Percentiles rank a stretch among this genome's conserved stretches.
Evolutionary conservation across 2,113 vertebrate genomes (phyloP).

Genomic region (Lophius piscatorius): DNA sequence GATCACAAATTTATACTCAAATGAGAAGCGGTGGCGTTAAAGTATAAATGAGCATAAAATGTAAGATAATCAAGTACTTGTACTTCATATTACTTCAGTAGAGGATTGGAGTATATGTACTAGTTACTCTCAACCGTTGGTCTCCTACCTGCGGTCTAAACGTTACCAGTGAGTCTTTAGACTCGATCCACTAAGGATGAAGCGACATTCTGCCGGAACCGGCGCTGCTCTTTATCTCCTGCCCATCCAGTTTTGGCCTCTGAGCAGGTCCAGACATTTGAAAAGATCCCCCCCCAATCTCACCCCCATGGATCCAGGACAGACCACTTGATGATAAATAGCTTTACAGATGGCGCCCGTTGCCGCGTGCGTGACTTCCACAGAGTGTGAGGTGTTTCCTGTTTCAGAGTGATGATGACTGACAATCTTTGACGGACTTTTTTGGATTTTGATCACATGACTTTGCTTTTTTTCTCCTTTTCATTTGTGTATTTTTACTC

Average conservation of each 20-base stretch:
- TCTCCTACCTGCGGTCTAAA: too few species aligned
- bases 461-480: slow-evolving; percentile 46
- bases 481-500: slow-evolving; percentile 77
- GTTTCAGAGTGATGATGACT: slow-evolving; percentile 68
- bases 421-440: slow-evolving; percentile 80
- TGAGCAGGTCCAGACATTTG: slow-evolving; percentile 10
- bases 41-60: too few species aligned
- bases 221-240: slow-evolving; percentile 9
- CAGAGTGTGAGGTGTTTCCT: slow-evolving; percentile 52
- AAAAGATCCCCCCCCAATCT: slow-evolving; percentile 4
- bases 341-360: slow-evolving; percentile 62
- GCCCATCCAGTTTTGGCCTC: slow-evolving; percentile 7
- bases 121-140: too few species aligned
- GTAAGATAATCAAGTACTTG: too few species aligned
- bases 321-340: slow-evolving; percentile 56
- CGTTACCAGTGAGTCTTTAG: too few species aligned
- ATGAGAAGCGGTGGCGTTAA: too few species aligned
- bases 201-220: too few species aligned
- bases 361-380: slow-evolving; percentile 54
- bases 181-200: not conserved
- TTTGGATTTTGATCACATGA: slow-evolving; percentile 29
- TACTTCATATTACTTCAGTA: too few species aligned
- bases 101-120: too few species aligned
- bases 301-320: slow-evolving; percentile 18
- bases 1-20: too few species aligned